A percentile compares a stretch with the other conserved stretches of the same genome.
These are phyloP conservation scores for Ostrea edulis DNA, from an alignment of 1,140 invertebrate genomes.

Conservation along the genomic window DNA sequence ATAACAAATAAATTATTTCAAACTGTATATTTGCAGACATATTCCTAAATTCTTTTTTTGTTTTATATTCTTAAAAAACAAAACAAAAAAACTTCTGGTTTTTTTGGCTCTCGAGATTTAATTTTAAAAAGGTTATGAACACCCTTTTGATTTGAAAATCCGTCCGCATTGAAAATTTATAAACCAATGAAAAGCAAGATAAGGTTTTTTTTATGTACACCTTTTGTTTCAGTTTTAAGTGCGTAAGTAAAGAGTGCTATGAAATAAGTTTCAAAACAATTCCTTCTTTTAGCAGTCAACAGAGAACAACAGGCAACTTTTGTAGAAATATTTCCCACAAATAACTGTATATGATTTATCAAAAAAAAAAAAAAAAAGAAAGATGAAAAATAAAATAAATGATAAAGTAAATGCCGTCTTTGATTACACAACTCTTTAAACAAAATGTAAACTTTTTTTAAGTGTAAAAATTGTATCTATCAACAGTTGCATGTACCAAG, in stretches of 20 bases:
- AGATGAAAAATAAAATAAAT: not conserved
- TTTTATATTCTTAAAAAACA: too few relatives aligned
- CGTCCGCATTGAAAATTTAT: too few relatives aligned
- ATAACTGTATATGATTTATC: not conserved
- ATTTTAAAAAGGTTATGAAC: too few relatives aligned
- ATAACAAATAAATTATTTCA: too few relatives aligned
- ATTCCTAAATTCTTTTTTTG: too few relatives aligned
- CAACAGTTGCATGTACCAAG: not conserved
- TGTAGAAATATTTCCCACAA: not conserved
- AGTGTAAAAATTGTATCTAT: not conserved
- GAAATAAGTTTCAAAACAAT: not conserved
- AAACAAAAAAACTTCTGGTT: too few relatives aligned
- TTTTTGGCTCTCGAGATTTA: too few relatives aligned
- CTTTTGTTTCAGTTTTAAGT: not conserved
- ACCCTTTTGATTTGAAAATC: too few relatives aligned
- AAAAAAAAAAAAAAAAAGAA: not conserved
- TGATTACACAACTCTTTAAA: not conserved
- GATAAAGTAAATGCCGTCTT: constrained; percentile 24
- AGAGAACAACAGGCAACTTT: not conserved
- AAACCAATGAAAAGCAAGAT: too few relatives aligned
- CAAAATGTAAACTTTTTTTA: not conserved
- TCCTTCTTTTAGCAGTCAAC: not conserved
- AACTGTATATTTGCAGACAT: too few relatives aligned
- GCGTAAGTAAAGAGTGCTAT: not conserved
- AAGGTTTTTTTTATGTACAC: too few relatives aligned